These are phyloP conservation scores for Alviniconcha marisindica DNA, from an alignment of 1,140 invertebrate species.

Conservation along the genomic window DNA sequence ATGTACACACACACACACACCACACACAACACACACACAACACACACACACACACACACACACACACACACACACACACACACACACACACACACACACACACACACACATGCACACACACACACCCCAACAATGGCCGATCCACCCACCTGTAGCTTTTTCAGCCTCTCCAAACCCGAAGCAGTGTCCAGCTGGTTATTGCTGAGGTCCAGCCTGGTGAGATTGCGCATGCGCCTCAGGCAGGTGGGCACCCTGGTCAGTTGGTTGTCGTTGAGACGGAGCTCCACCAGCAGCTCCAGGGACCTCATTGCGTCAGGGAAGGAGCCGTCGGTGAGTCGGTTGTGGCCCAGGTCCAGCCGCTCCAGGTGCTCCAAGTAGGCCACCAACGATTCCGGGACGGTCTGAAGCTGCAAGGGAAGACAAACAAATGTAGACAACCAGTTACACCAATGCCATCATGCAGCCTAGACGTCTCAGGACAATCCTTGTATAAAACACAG, in stretches of 20 bases:
- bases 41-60: background rate
- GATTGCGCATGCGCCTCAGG: slow-evolving; percentile 59
- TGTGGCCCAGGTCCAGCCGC: slow-evolving; percentile 68
- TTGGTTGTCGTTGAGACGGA: slow-evolving; percentile 66
- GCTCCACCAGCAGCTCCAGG: slow-evolving; percentile 65
- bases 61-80: background rate
- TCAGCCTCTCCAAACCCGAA: slow-evolving; percentile 66
- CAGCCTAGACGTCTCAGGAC: no score
- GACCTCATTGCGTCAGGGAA: slow-evolving; percentile 64
- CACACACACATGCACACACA: background rate
- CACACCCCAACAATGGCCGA: background rate
- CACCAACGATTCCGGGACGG: slow-evolving; percentile 60
- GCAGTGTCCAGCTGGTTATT: slow-evolving; percentile 64
- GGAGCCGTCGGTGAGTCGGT: slow-evolving; percentile 62
- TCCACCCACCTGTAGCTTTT: slow-evolving; percentile 52
- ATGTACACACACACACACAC: background rate
- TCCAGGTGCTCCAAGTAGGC: slow-evolving; percentile 60
- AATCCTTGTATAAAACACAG: no score
- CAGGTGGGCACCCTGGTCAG: slow-evolving; percentile 63
- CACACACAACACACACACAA: no score
- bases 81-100: background rate
- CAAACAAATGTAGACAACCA: no score
- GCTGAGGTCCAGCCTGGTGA: slow-evolving; percentile 65
- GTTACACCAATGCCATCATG: no score
- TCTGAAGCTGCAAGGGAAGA: slow-evolving; percentile 60